Conservation (phyloP, 2,797 vertebrate genomes). For the Pitangus sulphuratus region DNA sequence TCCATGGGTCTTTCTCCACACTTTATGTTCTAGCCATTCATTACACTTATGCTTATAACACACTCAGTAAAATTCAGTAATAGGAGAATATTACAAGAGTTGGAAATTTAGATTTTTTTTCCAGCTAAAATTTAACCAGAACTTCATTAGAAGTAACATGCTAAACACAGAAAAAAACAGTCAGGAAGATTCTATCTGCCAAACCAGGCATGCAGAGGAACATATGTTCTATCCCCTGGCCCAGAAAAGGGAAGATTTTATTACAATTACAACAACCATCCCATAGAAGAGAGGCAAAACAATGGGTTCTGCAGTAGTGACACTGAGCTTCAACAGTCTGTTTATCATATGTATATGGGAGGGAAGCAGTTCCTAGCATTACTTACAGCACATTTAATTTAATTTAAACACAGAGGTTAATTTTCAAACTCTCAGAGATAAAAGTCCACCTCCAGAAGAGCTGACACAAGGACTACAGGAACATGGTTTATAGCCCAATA, state of each 20-base stretch:
- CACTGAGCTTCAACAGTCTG: background rate
- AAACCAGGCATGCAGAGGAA: background rate
- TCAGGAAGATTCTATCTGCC: background rate
- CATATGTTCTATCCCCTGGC: background rate
- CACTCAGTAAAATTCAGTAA: background rate
- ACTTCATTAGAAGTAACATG: background rate
- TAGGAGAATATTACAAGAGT: background rate
- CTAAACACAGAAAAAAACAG: background rate
- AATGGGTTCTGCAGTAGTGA: background rate
- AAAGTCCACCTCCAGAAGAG: background rate
- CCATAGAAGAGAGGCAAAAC: background rate
- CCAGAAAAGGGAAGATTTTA: background rate
- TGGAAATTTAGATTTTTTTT: background rate
- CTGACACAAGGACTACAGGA: fast-evolving
- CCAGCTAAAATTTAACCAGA: background rate
- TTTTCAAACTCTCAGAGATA: background rate
- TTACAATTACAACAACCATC: background rate
- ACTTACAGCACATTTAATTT: background rate
- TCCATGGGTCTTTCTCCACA: background rate
- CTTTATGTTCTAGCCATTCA: background rate
- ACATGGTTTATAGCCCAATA: fast-evolving
- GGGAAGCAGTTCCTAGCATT: background rate
- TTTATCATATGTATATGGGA: background rate
- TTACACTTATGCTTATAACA: background rate
- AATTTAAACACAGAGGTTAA: background rate